phyloP scores from a whole-genome alignment of 2,113 vertebrate genomes.

The Rhinogobius similis region DNA sequence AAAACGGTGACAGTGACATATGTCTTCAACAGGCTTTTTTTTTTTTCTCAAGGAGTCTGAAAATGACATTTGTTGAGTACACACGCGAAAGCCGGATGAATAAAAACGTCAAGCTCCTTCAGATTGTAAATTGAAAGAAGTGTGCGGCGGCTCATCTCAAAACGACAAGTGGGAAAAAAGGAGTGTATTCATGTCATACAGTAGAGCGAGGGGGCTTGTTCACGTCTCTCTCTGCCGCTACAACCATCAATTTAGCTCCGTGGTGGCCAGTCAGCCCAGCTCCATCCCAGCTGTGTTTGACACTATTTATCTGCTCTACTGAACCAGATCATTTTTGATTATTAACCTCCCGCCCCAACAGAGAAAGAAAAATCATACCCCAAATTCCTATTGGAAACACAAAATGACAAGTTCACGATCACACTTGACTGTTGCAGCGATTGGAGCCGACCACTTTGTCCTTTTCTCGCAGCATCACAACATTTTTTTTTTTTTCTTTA shows the following conservation, averaged over 20 bases:
- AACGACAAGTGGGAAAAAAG: conserved; percentile 49
- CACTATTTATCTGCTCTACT: conserved; percentile 73
- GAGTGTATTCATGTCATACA: conserved; percentile 82
- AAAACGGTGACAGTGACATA: conserved; percentile 69
- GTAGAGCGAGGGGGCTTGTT: conserved; percentile 61
- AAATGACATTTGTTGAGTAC: conserved; percentile 55
- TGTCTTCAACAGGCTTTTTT: conserved; percentile 53
- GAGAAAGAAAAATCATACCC: conserved; percentile 43
- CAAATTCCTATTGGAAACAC: conserved; percentile 69
- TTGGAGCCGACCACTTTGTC: conserved; percentile 10
- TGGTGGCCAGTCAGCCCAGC: conserved; percentile 68
- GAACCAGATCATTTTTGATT: conserved; percentile 80
- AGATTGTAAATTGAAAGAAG: conserved; percentile 54
- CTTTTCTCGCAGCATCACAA: not conserved
- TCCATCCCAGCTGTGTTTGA: conserved; percentile 70
- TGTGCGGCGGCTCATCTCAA: conserved; percentile 63
- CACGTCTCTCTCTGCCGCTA: conserved; percentile 64
- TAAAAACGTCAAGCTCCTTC: conserved; percentile 52
- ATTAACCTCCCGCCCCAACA: conserved; percentile 68
- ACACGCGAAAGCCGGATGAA: conserved; percentile 28
- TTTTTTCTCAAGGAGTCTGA: conserved; percentile 29
- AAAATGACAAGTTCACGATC: conserved; percentile 76
- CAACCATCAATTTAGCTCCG: conserved; percentile 71
- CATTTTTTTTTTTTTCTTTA: conserved; percentile 19
- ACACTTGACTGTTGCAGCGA: conserved; percentile 72